Percentiles rank a stretch among this genome's conserved stretches.
These are phyloP conservation scores for Mungos mungo DNA, from an alignment of 2,113 vertebrate genomes.

Conservation along the genomic window DNA sequence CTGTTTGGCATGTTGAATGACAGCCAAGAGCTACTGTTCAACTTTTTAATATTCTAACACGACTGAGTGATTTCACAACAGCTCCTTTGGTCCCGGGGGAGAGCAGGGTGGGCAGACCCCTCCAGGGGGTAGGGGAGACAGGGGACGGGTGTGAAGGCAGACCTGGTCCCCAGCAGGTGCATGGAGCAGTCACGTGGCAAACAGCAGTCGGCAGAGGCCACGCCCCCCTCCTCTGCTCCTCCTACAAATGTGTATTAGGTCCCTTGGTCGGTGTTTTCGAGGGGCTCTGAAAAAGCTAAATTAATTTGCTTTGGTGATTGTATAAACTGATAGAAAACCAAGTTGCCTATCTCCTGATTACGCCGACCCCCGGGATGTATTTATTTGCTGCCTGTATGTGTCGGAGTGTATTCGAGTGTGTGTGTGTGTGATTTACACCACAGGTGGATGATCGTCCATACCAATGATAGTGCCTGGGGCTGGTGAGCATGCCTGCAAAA, in stretches of 20 bases:
- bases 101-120: neutral
- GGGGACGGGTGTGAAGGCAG: no score
- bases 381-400: neutral
- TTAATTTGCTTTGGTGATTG: neutral
- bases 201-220: neutral
- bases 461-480: neutral
- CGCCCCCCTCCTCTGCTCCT: rapidly evolving
- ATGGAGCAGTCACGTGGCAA: rapidly evolving
- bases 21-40: no score
- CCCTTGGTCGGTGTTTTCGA: neutral
- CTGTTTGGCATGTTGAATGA: neutral
- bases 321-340: neutral
- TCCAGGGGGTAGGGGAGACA: neutral
- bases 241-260: no score
- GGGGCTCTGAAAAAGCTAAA: neutral
- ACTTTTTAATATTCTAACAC: neutral
- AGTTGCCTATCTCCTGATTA: neutral
- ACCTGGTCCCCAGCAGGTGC: no score
- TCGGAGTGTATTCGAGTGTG: neutral
- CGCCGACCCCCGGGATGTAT: no score
- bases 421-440: neutral
- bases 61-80: neutral
- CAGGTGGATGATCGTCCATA: rapidly evolving
- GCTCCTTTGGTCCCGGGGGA: neutral
- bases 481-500: neutral